These are phyloP conservation scores for Melanotaenia boesemani DNA, from an alignment of 2,797 vertebrate species.

Conservation along the genomic window DNA sequence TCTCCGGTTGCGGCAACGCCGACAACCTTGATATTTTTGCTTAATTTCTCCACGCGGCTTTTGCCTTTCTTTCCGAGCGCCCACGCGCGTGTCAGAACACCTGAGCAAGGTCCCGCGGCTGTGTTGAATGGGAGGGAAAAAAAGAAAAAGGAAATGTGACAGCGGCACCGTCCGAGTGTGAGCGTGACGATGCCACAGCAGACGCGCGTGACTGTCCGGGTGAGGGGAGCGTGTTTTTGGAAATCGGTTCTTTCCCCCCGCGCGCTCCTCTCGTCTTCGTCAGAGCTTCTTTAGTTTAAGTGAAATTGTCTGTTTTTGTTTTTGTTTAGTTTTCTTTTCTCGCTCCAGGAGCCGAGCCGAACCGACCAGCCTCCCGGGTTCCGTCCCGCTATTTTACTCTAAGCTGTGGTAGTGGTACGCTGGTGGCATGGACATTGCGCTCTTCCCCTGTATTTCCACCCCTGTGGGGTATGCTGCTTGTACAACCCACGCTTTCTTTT, in stretches of 20 bases:
- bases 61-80: slow-evolving; percentile 36
- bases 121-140: background rate
- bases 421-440: slow-evolving; percentile 75
- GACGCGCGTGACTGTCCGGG: background rate
- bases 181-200: slow-evolving; percentile 14
- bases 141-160: slow-evolving; percentile 42
- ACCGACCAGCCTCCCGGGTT: slow-evolving; percentile 85
- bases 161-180: slow-evolving; percentile 54
- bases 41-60: slow-evolving; percentile 22
- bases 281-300: slow-evolving; percentile 50
- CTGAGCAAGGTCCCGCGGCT: slow-evolving; percentile 56
- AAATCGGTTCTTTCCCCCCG: slow-evolving; percentile 20
- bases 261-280: slow-evolving; percentile 46
- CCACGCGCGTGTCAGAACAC: slow-evolving; percentile 62
- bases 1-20: slow-evolving; percentile 42
- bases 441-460: slow-evolving; percentile 81
- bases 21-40: slow-evolving; percentile 13
- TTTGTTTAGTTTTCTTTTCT: slow-evolving; percentile 10
- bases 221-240: slow-evolving; percentile 17
- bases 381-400: slow-evolving; percentile 84
- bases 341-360: slow-evolving; percentile 55
- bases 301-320: slow-evolving; percentile 57
- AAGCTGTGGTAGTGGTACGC: slow-evolving; percentile 55
- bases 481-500: slow-evolving; percentile 69
- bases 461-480: slow-evolving; percentile 74